Conservation (phyloP, 2,113 vertebrate genomes). For the Neogobius melanostomus region DNA sequence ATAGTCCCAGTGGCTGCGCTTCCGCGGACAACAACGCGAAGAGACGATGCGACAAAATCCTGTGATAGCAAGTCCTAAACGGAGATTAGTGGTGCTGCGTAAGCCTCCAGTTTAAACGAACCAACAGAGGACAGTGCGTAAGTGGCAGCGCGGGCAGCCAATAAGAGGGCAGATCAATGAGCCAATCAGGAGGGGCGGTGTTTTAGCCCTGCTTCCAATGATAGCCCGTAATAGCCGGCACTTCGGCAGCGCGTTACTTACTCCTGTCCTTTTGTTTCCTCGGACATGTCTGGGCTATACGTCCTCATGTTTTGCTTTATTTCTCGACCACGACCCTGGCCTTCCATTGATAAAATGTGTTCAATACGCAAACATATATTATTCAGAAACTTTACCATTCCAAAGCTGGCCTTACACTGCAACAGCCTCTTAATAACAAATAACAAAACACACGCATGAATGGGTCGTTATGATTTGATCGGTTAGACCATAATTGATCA, state of each 20-base stretch:
- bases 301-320: background rate
- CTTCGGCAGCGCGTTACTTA: slow-evolving; percentile 1
- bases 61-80: slow-evolving; percentile 20
- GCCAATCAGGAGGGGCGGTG: slow-evolving; percentile 44
- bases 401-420: no score
- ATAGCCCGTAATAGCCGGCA: slow-evolving; percentile 23
- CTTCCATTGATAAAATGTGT: no score
- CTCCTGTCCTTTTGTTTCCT: slow-evolving; percentile 3
- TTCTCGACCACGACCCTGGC: background rate
- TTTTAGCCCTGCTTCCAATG: slow-evolving; percentile 19
- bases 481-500: no score
- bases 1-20: slow-evolving; percentile 27
- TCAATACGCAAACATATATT: no score
- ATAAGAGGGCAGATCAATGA: slow-evolving; percentile 41
- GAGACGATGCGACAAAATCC: slow-evolving; percentile 53
- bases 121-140: slow-evolving; percentile 22
- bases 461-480: no score
- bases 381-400: no score
- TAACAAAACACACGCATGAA: no score
- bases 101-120: slow-evolving; percentile 51
- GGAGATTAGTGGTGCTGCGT: slow-evolving; percentile 47
- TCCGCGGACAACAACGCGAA: slow-evolving; percentile 11
- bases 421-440: no score
- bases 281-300: slow-evolving; percentile 9
- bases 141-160: slow-evolving; percentile 61